Base-by-base conservation (phyloP, 37 sponge, comb jelly and placozoan species). In the Ephydatia muelleri region DNA sequence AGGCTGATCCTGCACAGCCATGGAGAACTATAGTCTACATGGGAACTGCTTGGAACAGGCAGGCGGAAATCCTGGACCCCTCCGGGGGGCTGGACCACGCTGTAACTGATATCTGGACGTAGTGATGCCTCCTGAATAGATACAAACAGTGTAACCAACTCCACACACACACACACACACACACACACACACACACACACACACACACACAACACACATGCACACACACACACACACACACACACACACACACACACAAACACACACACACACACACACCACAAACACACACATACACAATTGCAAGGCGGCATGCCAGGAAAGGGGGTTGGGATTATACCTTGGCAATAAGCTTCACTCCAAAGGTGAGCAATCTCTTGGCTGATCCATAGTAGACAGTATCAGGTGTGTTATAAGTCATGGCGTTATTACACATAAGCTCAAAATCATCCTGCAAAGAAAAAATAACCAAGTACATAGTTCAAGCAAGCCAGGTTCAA, bases 361-460 rank as follows among this genome's bases (percentile, higher is more conserved):
- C 96, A 9, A 48, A 38, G 64, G 74, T 85, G 39, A 93, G 82
- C 14, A 93, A 68, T 49, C 77, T 83, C 78, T 92, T 92, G 77
- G 94, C 94, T 38, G 87, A 72, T 72, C 74, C 92, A 76, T 95
- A 95, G 85, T 94, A 99, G 47, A 92, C 79, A 1, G 99, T 99
- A 25, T 93, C 96, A 31, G 94, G 89, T 0, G 89, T 72, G 77
- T 99, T 99, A 89, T 99, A 99, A 36, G 96, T 91, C 95, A 96
- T 97, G n/a, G 94, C 94, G 88, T 99, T 99, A 67, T 88, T 90
- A 77, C 99, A 99, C 96, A 99, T 99, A 70, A 95, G 79, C 65
- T 89, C 86, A 81, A 97, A 92, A 81, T 99, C 99, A 36, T 87
- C 86, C 94, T 95, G 71, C 9, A 68, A 25, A 65, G 8, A 38